phyloP scores from a whole-genome alignment of 2,113 vertebrate genomes.

The Condylura cristata region DNA sequence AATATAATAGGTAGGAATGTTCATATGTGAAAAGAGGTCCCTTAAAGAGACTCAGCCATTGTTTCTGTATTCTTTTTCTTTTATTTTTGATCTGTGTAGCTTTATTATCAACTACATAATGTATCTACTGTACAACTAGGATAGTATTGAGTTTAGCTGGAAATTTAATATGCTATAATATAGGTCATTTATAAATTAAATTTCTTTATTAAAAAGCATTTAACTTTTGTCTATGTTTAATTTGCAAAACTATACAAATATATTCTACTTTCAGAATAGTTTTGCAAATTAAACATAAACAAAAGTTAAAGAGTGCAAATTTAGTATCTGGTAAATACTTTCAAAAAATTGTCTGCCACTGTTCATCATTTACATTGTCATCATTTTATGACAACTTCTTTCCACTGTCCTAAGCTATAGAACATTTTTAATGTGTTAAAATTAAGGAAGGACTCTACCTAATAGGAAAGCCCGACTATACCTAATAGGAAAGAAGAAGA shows the following conservation, averaged over 20 bases:
- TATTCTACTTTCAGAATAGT: too few relatives aligned
- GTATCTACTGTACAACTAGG: constrained; percentile 90
- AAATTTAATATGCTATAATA: constrained; percentile 90
- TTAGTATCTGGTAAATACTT: constrained; percentile 88
- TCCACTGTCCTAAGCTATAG: constrained; percentile 88
- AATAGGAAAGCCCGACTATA: constrained; percentile 92
- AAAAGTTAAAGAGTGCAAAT: constrained; percentile 93
- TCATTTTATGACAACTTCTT: constrained; percentile 82
- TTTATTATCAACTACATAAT: constrained; percentile 97
- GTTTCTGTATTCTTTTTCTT: background rate
- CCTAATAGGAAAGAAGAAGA: constrained; percentile 89
- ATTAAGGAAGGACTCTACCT: constrained; percentile 91
- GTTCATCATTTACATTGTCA: constrained; percentile 73
- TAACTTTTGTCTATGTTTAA: constrained; percentile 86
- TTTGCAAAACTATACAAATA: constrained; percentile 91
- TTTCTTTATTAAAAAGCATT: constrained; percentile 88
- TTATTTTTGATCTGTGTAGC: constrained; percentile 92
- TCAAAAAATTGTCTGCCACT: constrained; percentile 84
- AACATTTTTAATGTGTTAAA: constrained; percentile 89
- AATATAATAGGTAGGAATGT: background rate
- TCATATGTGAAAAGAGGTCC: background rate
- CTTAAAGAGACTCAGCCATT: background rate
- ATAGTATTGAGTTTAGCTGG: constrained; percentile 90
- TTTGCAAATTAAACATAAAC: too few relatives aligned
- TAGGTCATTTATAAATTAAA: constrained; percentile 90